Base-by-base conservation (phyloP, 2,113 vertebrate genomes). In the Neolamprologus longior region DNA sequence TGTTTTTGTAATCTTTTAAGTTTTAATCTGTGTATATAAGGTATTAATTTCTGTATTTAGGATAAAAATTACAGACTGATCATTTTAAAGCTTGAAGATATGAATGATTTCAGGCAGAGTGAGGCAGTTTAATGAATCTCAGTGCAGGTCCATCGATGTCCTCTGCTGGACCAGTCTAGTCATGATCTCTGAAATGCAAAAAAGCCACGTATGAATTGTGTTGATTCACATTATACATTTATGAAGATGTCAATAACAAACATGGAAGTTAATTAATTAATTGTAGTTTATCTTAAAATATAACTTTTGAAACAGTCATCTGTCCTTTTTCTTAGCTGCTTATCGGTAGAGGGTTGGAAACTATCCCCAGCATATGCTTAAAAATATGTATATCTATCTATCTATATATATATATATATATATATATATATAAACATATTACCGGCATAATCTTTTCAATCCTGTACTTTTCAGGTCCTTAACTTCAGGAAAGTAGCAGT, bases 121-220 rank as follows among this genome's bases (percentile, higher is more conserved):
- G n/a, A 28, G 28, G 7, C 55, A 47, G 28, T 33, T 86, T 6
- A 19, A 21, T 9, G 26, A 31, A 21, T 40, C 82, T 78, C 9
- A 47, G 47, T 76, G 26, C 31, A 73, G 52, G 73, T 71, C 78
- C 58, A 79, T 31, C 28, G 71, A 80, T 57, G 89, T 90, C 93
- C 89, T 85, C 94, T 91, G 84, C 84, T 93, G 94, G 91, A 13
- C 26, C 7, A 55, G 31, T 73, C 7, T 33, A 50, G 40, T 37
- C 31, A 37, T 35, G 12, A 35, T 19, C 6, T 21, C n/a, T 55
- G 24, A 83, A 37, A 37, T 71, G 66, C 13, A 9, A 14, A 71
- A 71, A 42, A 71, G n/a, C n/a, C n/a, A 71, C 1, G 0, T 24
- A 71, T 42, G 12, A 7, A 50, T 28, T 2, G 71, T 31, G 45